Base-by-base conservation (phyloP, 2,113 vertebrate genomes). In the Bombycilla garrulus region DNA sequence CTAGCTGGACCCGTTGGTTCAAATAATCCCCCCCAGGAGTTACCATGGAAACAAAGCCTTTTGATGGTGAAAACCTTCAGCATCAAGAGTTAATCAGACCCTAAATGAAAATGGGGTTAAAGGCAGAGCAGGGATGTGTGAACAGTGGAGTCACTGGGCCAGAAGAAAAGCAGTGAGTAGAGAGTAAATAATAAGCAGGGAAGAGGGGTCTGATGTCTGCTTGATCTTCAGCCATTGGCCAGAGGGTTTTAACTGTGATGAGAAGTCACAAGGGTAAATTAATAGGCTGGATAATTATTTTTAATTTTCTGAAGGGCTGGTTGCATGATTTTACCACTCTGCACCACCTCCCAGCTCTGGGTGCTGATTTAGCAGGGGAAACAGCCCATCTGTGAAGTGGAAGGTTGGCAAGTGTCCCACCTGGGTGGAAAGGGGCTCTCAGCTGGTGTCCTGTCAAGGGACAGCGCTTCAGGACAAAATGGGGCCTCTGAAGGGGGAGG, bases 11-110 rank as follows among this genome's bases (percentile, higher is more conserved):
- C 40, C 9, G 0, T 58, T 71, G 47, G 81, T 91, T 87, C 74
- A 84, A 87, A 81, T 84, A 94, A 92, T 91, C 51, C 78, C 72
- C 65, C 76, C n/a, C 35, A 19, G 31, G 44, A 76, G 93, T 96
- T 88, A 33, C 95, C 79, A 95, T 95, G 76, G 95, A 58, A 95
- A 96, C 92, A 61, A 86, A 94, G 58, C 45, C 79, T 86, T 95
- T 80, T 58, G 88, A 90, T 93, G 67, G 74, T 2, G 4, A 70
- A 94, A 95, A 40, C 50, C 76, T 88, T 80, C 66, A 73, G 80
- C 90, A 61, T 42, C 81, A 88, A 83, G 92, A 96, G 94, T 93
- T 92, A 93, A 95, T 86, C 88, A 88, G 83, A 88, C 92, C 92
- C 91, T 90, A 96, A 91, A 94, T 23, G 44, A 51, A 95, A 94